Evolutionary conservation across 2,888 invertebrate genomes (phyloP).

Genomic region (Mayetiola destructor): DNA sequence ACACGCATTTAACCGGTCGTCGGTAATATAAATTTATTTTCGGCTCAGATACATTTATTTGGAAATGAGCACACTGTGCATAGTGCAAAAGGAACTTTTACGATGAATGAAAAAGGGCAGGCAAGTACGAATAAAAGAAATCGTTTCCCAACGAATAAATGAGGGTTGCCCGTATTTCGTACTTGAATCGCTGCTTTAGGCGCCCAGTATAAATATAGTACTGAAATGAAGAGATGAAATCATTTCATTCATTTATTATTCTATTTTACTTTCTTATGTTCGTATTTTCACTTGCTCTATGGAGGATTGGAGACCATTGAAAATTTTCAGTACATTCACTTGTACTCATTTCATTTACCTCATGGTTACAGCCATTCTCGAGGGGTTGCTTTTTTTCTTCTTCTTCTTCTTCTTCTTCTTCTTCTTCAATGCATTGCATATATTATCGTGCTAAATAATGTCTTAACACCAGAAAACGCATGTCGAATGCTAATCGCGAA

Average conservation of each 20-base stretch:
- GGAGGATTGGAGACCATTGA: too few species aligned
- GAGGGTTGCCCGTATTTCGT: background rate
- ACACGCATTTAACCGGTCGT: constrained; percentile 10
- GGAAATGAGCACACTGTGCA: background rate
- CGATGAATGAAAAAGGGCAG: too few species aligned
- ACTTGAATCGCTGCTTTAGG: background rate
- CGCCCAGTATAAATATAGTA: constrained; percentile 1
- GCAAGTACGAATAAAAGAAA: background rate
- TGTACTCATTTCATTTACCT: too few species aligned
- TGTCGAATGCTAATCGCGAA: constrained; percentile 18
- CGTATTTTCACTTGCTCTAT: too few species aligned
- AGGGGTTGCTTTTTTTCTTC: background rate
- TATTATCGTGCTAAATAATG: constrained; percentile 14
- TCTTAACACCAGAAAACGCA: constrained; percentile 17
- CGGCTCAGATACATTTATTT: background rate
- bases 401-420: background rate
- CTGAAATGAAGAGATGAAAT: background rate
- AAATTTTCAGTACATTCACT: too few species aligned
- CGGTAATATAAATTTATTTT: too few species aligned
- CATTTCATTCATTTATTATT: constrained; percentile 1
- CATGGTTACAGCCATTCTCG: too few species aligned
- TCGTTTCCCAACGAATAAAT: background rate
- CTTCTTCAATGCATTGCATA: background rate
- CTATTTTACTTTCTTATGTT: too few species aligned
- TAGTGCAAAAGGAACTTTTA: too few species aligned